Evolutionary conservation across 1,140 invertebrate species (phyloP).

Genomic region (Drosophila lowei): DNA sequence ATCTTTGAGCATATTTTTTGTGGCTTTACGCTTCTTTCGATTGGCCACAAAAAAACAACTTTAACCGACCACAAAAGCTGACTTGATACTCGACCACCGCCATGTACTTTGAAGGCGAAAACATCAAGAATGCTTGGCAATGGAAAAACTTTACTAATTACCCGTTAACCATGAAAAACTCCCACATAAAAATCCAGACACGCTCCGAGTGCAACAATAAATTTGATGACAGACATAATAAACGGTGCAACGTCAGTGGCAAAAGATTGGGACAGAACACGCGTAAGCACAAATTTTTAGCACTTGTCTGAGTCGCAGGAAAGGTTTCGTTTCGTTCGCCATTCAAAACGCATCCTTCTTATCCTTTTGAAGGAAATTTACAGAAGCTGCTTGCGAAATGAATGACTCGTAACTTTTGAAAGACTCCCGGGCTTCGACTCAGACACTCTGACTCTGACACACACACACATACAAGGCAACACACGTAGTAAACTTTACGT

Average conservation of each 20-base stretch:
- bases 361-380: slow-evolving; percentile 33
- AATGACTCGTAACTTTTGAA: slow-evolving; percentile 52
- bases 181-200: slow-evolving; percentile 38
- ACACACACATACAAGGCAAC: slow-evolving; percentile 2
- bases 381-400: slow-evolving; percentile 46
- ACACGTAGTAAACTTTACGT: slow-evolving; percentile 57
- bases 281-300: slow-evolving; percentile 42
- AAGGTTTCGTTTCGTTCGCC: not conserved
- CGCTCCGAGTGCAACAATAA: slow-evolving; percentile 42
- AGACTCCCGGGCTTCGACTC: slow-evolving; percentile 1
- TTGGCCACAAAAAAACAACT: slow-evolving; percentile 2
- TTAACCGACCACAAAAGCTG: slow-evolving; percentile 21
- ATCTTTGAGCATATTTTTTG: too few species aligned
- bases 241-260: not conserved
- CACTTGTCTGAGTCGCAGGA: slow-evolving; percentile 17
- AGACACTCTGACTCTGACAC: slow-evolving; percentile 1
- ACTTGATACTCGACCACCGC: slow-evolving; percentile 42
- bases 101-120: not conserved
- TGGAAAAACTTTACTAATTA: slow-evolving; percentile 64
- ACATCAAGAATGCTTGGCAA: slow-evolving; percentile 25
- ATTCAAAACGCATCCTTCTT: slow-evolving; percentile 32
- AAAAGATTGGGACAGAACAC: slow-evolving; percentile 25
- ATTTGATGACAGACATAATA: slow-evolving; percentile 56
- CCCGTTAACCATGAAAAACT: slow-evolving; percentile 57
- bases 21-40: not conserved